These are phyloP conservation scores for Catharus fuscescens DNA, from an alignment of 2,113 vertebrate species.

Conservation along the genomic window DNA sequence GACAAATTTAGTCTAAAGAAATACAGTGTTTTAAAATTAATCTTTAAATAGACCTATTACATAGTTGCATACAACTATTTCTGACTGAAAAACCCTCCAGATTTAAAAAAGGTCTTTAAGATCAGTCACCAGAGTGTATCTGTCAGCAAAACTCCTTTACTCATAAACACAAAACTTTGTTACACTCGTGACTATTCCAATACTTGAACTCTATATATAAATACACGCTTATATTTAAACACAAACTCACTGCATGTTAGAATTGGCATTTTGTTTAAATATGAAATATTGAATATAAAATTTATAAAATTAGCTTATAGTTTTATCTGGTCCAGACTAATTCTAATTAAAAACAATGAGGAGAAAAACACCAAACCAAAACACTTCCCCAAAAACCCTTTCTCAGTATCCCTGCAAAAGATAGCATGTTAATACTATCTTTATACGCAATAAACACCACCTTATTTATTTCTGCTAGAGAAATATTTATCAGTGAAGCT, in stretches of 20 bases:
- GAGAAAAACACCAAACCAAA: not conserved
- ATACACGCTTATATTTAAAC: not conserved
- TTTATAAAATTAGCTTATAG: not conserved
- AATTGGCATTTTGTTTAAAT: not conserved
- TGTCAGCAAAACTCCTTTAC: not conserved
- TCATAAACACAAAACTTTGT: not conserved
- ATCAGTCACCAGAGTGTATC: not conserved
- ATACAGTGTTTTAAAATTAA: not conserved
- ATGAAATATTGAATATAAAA: not conserved
- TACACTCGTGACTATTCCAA: not conserved
- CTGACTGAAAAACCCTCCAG: not conserved
- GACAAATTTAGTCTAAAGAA: not conserved
- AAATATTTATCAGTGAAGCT: not conserved
- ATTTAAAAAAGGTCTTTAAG: not conserved
- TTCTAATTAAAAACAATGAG: not conserved
- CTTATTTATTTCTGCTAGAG: not conserved
- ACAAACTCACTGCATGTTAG: not conserved
- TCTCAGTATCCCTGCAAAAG: not conserved
- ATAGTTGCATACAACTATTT: not conserved
- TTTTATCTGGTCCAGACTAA: not conserved
- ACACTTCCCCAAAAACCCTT: not conserved
- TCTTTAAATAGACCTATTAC: not conserved
- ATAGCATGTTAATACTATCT: not conserved
- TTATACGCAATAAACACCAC: not conserved
- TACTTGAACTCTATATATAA: not conserved